Evolutionary conservation across 2,113 vertebrate species (phyloP).

Genomic region (Brachionichthys hirsutus): DNA sequence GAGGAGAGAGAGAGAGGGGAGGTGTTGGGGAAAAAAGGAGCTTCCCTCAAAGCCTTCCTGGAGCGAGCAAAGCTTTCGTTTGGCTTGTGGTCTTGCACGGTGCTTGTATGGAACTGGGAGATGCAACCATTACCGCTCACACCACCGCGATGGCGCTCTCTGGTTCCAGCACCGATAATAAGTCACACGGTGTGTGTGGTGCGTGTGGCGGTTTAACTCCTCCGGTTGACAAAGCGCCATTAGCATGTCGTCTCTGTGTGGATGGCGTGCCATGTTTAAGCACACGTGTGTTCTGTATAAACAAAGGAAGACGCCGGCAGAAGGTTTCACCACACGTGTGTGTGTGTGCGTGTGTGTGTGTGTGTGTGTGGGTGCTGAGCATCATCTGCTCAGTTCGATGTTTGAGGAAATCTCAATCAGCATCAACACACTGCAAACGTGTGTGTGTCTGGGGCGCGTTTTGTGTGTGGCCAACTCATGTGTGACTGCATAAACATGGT

Average conservation of each 20-base stretch:
- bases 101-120: constrained; percentile 36
- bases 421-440: constrained; percentile 7
- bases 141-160: constrained; percentile 32
- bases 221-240: constrained; percentile 46
- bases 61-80: constrained; percentile 61
- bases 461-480: constrained; percentile 43
- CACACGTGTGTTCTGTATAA: constrained; percentile 26
- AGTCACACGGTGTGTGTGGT: constrained; percentile 18
- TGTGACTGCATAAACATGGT: constrained; percentile 63
- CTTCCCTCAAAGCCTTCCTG: constrained; percentile 72
- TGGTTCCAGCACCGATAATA: constrained; percentile 41
- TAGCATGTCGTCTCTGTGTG: constrained; percentile 51
- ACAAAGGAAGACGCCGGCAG: constrained; percentile 61
- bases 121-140: constrained; percentile 58
- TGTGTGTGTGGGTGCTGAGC: background rate
- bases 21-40: constrained; percentile 57
- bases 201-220: constrained; percentile 38
- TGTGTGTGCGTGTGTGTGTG: constrained; percentile 15
- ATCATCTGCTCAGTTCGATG: constrained; percentile 45
- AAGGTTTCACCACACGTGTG: constrained; percentile 54
- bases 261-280: constrained; percentile 24
- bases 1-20: background rate
- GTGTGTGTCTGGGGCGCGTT: too few species aligned
- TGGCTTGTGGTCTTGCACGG: constrained; percentile 56
- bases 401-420: constrained; percentile 48